These are phyloP conservation scores for Apostichopus japonicus DNA, from an alignment of 35 echinoderm and acorn worm species.

Conservation along the genomic window DNA sequence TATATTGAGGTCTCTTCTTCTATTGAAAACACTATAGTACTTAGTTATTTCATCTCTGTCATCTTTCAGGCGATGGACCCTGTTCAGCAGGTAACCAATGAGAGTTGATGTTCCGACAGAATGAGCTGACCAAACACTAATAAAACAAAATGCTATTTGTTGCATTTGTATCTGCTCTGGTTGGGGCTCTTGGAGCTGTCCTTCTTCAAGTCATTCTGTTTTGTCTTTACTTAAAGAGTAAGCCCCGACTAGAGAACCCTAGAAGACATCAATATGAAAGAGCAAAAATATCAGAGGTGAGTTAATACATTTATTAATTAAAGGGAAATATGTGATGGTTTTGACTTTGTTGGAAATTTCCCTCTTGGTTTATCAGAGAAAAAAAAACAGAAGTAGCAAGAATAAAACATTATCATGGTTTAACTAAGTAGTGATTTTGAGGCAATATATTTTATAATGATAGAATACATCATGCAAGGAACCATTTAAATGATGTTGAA, in stretches of 20 bases:
- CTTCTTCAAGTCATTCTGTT: slow-evolving; percentile 57
- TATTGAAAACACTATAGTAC: not conserved
- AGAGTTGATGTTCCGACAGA: not conserved
- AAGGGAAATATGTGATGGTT: too few species aligned
- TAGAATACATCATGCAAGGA: too few species aligned
- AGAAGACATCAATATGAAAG: slow-evolving; percentile 71
- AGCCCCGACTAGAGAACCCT: slow-evolving; percentile 48
- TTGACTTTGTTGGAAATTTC: too few species aligned
- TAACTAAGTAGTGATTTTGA: too few species aligned
- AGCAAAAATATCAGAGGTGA: slow-evolving; percentile 68
- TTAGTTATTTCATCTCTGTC: not conserved
- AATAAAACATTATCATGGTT: too few species aligned
- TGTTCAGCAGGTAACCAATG: not conserved
- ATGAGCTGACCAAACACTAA: not conserved
- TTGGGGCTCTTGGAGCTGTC: slow-evolving; percentile 57
- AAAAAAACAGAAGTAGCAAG: too few species aligned
- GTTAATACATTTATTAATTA: not conserved
- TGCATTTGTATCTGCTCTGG: slow-evolving; percentile 57
- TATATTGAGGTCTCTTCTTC: too few species aligned
- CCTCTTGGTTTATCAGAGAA: too few species aligned
- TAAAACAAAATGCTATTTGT: slow-evolving; percentile 58
- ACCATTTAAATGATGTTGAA: too few species aligned
- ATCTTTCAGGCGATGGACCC: not conserved
- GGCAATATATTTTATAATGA: too few species aligned
- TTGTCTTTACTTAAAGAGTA: slow-evolving; percentile 68